A percentile compares a stretch with the other conserved stretches of the same genome.
phyloP scores from a whole-genome alignment of 2,888 invertebrate genomes.

The Perizoma flavofasciatum region DNA sequence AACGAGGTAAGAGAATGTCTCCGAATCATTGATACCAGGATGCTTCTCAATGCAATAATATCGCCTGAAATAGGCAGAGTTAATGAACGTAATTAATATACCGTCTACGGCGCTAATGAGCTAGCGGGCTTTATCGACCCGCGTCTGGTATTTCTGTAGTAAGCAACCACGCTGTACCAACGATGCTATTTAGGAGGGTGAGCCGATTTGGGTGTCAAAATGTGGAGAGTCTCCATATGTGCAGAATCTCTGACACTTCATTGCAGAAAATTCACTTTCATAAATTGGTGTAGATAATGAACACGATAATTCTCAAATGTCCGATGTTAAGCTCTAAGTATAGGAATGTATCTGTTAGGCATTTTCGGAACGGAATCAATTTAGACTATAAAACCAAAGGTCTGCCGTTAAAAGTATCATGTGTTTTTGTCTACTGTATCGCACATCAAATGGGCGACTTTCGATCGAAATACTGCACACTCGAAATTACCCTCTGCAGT shows the following conservation, averaged over 20 bases:
- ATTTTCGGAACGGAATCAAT: too few relatives aligned
- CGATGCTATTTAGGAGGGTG: conserved; percentile 11
- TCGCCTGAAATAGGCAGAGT: conserved; percentile 20
- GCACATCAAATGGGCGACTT: too few relatives aligned
- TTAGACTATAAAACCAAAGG: too few relatives aligned
- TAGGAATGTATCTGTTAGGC: too few relatives aligned
- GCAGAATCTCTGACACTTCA: background rate
- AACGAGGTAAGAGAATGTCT: background rate
- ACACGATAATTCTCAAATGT: too few relatives aligned
- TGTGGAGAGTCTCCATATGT: conserved; percentile 1
- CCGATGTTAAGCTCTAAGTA: too few relatives aligned
- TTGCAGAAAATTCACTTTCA: too few relatives aligned
- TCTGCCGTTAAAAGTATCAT: too few relatives aligned
- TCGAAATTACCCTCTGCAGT: background rate
- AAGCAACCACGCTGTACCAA: conserved; percentile 6
- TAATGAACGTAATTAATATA: conserved; percentile 40
- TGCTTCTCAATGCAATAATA: conserved; percentile 3
- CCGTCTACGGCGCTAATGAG: conserved; percentile 38
- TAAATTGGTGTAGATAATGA: too few relatives aligned
- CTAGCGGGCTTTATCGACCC: conserved; percentile 33
- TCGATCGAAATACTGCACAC: background rate
- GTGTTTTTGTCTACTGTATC: too few relatives aligned
- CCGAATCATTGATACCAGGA: conserved; percentile 4
- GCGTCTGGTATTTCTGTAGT: conserved; percentile 14
- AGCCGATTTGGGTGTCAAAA: conserved; percentile 10